Conservation (phyloP, 2,113 vertebrate species). For the Psophia crepitans region DNA sequence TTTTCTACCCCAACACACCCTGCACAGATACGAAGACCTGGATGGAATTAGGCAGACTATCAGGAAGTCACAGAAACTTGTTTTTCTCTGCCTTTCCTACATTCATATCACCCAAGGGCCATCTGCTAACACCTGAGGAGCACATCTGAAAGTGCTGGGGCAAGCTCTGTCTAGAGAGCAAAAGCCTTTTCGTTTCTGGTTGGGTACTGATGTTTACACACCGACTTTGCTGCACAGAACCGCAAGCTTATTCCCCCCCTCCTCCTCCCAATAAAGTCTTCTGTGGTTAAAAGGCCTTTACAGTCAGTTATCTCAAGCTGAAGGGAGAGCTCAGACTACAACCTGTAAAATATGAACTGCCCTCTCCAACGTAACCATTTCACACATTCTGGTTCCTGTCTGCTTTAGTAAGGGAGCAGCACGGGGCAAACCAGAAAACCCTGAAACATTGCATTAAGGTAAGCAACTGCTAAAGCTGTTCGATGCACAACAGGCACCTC, state of each 20-base stretch:
- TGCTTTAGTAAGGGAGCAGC: neutral
- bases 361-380: neutral
- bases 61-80: neutral
- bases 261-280: neutral
- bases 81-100: neutral
- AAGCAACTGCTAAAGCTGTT: neutral
- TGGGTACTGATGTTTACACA: neutral
- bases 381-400: neutral
- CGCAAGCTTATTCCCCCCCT: neutral
- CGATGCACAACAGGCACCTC: neutral
- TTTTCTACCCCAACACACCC: neutral
- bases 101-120: neutral
- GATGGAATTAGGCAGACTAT: neutral
- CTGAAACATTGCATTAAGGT: neutral
- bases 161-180: neutral
- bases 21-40: neutral
- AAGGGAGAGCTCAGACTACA: neutral
- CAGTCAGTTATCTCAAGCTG: neutral
- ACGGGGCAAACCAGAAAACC: rapidly evolving
- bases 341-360: neutral
- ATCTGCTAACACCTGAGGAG: neutral
- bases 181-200: neutral
- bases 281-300: neutral
- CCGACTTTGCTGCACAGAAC: neutral
- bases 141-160: rapidly evolving